Conservation (phyloP, 2,113 vertebrate genomes). For the Nyctereutes procyonoides region DNA sequence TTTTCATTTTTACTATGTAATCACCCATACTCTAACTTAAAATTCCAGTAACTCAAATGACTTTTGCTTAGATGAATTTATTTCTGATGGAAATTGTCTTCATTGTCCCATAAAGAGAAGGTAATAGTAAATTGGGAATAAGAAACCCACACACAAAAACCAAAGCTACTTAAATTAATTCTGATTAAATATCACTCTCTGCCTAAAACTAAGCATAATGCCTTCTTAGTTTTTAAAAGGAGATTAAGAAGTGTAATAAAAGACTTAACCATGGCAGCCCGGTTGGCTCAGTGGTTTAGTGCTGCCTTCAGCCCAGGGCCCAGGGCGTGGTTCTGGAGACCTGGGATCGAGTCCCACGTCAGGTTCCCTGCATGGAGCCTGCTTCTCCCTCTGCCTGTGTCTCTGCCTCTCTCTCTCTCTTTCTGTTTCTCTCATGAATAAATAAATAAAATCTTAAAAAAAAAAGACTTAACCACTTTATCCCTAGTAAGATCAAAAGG, state of each 20-base stretch:
- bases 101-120: background rate
- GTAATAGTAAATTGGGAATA: background rate
- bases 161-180: constrained; percentile 2
- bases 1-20: background rate
- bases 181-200: background rate
- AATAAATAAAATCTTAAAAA: too few species aligned
- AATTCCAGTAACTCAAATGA: background rate
- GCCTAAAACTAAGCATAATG: background rate
- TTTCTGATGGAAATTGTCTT: constrained; percentile 1
- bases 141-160: background rate
- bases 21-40: background rate
- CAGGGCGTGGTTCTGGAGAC: too few species aligned
- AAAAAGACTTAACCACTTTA: background rate
- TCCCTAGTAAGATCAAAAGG: background rate
- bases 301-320: too few species aligned
- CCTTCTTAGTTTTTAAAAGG: background rate
- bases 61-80: constrained; percentile 9
- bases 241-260: background rate
- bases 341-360: too few species aligned
- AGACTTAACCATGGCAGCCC: background rate
- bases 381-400: too few species aligned
- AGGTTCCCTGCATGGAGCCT: too few species aligned
- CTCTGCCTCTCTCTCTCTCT: too few species aligned
- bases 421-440: too few species aligned
- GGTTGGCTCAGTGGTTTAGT: too few species aligned